phyloP scores from a whole-genome alignment of 1,140 invertebrate species.

The Nasonia giraulti region DNA sequence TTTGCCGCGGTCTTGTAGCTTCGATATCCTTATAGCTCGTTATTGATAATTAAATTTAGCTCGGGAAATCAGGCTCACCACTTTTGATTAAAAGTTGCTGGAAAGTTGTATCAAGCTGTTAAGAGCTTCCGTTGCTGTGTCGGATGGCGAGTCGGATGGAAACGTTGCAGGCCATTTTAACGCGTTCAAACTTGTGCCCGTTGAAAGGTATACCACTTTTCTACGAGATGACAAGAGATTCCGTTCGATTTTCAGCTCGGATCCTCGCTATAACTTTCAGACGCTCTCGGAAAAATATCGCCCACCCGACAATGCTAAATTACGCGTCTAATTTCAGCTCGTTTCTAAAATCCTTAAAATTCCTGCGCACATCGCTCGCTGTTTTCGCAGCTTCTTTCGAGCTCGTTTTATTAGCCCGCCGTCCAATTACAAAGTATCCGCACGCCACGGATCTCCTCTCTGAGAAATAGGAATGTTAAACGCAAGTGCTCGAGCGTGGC shows the following conservation, averaged over 20 bases:
- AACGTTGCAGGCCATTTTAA: neutral
- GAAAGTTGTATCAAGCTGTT: neutral
- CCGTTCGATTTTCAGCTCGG: no score
- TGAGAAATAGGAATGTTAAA: conserved; percentile 48
- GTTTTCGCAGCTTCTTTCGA: conserved; percentile 15
- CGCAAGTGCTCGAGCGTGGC: conserved; percentile 25
- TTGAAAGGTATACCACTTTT: neutral
- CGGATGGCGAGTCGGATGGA: neutral
- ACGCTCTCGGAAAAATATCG: neutral
- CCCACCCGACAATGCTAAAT: neutral
- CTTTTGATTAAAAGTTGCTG: neutral
- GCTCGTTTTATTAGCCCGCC: conserved; percentile 21
- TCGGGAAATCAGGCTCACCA: neutral
- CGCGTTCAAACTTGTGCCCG: neutral
- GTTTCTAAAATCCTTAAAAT: conserved; percentile 27
- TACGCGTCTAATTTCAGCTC: neutral
- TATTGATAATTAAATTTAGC: conserved; percentile 9
- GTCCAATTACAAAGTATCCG: conserved; percentile 50
- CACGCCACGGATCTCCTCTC: neutral
- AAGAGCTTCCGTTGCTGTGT: neutral
- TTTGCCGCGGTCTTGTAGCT: neutral
- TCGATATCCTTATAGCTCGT: neutral
- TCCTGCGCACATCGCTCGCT: neutral
- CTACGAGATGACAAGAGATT: no score
- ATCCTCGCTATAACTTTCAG: no score